These are phyloP conservation scores for Crotalus horridus DNA, from an alignment of 2,113 vertebrate genomes.

Conservation along the genomic window DNA sequence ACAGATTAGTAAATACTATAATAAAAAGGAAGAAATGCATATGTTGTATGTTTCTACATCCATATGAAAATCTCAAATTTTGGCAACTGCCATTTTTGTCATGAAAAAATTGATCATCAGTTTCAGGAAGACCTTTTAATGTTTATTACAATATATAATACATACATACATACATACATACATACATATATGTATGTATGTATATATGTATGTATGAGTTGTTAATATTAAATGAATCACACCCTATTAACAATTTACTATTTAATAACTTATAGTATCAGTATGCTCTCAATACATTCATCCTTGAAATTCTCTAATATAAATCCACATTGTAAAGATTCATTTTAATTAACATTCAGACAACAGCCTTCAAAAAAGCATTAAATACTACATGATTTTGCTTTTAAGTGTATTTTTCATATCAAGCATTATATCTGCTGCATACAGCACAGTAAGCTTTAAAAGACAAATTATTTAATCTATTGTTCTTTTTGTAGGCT, in stretches of 20 bases:
- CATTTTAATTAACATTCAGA: conserved; percentile 50
- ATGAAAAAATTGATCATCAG: background rate
- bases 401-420: conserved; percentile 41
- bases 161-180: conserved; percentile 9
- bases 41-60: background rate
- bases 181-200: too few species aligned
- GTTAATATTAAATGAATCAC: background rate
- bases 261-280: conserved; percentile 16
- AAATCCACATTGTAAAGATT: conserved; percentile 48
- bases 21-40: conserved; percentile 26
- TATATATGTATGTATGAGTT: background rate
- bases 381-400: conserved; percentile 48
- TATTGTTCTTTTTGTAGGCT: conserved; percentile 46
- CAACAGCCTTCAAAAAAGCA: conserved; percentile 37
- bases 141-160: background rate
- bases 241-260: background rate
- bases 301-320: conserved; percentile 26
- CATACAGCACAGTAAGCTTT: conserved; percentile 19
- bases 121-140: conserved; percentile 23
- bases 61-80: conserved; percentile 5
- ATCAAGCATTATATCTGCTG: conserved; percentile 29
- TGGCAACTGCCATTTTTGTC: background rate
- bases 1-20: background rate
- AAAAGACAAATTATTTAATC: conserved; percentile 52
- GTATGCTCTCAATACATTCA: background rate